Evolutionary conservation across 2,888 invertebrate genomes (phyloP), one percentile per base, ranked within the genome.

Genomic region (Bellardia bayeri): DNA sequence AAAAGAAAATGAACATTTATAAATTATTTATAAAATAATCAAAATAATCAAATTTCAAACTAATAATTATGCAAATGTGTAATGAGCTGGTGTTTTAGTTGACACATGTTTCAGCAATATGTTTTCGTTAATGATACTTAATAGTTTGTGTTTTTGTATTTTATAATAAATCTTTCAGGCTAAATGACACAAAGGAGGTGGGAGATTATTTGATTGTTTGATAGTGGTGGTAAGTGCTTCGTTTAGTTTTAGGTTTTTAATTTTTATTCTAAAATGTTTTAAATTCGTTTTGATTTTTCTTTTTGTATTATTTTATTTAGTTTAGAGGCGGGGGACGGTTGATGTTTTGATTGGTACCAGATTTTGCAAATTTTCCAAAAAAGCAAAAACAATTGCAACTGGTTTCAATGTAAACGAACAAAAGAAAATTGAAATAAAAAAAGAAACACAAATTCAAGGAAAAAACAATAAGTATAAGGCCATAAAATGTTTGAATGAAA

Each of bases 321-420:
- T 37, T 63, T 14, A 30, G 45, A 37, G 49, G 16, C 66, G 45
- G 16, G 13, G 54, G 63, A n/a, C 6, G 11, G 4, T 79, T 13
- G 16, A 54, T 76, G n/a, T 64, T 68, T 76, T 80, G 40, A 74
- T 74, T 85, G 84, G 68, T 54, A 74, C 69, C 85, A 85, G 85
- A 30, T 80, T 45, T 69, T 69, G 85, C 79, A 80, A 80, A 51
- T 54, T 75, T 80, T 85, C 23, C 40, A 49, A 75, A 80, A 69
- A 78, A 74, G n/a, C 6, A 87, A 82, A 80, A 83, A 71, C 49
- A 69, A 71, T 83, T 83, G 80, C 83, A 80, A 80, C 82, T 86
- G 82, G 68, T 80, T 75, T 63, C 9, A 61, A 72, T 79, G 72
- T 23, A 74, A 84, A 80, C 51, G 45, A 56, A 72, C 2, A 30